Evolutionary conservation across 2,113 vertebrate genomes (phyloP).

Genomic region (Electrona antarctica): DNA sequence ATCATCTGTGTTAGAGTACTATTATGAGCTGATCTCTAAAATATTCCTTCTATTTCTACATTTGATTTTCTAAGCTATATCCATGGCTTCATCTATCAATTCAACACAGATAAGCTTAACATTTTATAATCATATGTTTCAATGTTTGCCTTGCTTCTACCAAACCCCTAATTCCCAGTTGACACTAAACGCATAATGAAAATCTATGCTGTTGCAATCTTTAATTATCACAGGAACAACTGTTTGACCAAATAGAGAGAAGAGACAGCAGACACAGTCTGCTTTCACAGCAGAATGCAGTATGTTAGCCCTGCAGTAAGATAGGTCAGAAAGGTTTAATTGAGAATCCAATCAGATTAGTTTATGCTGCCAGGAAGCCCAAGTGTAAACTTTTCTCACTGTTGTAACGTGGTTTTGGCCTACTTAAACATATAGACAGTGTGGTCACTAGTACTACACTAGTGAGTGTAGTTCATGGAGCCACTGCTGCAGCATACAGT

Average conservation of each 20-base stretch:
- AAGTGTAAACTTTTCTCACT: not conserved
- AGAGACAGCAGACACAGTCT: not conserved
- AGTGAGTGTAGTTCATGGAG: not conserved
- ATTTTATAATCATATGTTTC: slow-evolving; percentile 24
- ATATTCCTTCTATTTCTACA: slow-evolving; percentile 22
- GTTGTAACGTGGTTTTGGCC: not conserved
- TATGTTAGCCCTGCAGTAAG: not conserved
- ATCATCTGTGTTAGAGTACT: slow-evolving; percentile 35
- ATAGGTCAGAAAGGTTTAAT: not conserved
- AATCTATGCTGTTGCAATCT: no score
- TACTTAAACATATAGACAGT: slow-evolving; percentile 13
- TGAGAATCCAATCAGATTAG: not conserved
- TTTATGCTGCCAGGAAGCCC: not conserved
- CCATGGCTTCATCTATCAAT: slow-evolving; percentile 29
- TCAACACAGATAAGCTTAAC: slow-evolving; percentile 6
- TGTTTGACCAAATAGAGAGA: no score
- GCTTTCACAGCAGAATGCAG: not conserved
- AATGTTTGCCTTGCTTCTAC: not conserved
- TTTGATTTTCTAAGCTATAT: slow-evolving; percentile 13
- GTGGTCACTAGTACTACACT: no score
- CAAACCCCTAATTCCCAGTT: slow-evolving; percentile 10
- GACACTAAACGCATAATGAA: no score
- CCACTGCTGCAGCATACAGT: slow-evolving; percentile 10
- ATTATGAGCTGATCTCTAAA: slow-evolving; percentile 29
- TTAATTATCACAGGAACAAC: no score